Conservation (phyloP, 2,113 vertebrate genomes). For the Hypomesus transpacificus region DNA sequence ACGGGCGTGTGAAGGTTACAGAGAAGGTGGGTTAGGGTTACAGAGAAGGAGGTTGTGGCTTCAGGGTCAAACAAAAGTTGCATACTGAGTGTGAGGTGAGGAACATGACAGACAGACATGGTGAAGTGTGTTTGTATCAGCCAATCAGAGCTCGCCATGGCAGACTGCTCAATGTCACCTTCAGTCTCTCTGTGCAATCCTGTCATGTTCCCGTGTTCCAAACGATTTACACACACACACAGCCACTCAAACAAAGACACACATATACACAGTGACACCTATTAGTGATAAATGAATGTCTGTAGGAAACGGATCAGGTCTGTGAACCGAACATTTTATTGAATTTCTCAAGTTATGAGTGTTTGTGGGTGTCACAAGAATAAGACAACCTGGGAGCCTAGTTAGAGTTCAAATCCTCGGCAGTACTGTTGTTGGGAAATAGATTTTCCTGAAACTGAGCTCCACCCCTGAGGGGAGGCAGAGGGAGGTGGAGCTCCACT, state of each 20-base stretch:
- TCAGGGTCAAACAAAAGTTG: background rate
- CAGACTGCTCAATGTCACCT: constrained; percentile 68
- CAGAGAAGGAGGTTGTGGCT: background rate
- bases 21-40: background rate
- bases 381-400: too few species aligned
- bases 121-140: constrained; percentile 3
- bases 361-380: too few species aligned
- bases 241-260: background rate
- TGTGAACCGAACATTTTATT: too few species aligned
- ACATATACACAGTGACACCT: background rate
- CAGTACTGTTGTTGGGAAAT: too few species aligned
- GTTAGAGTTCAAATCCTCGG: too few species aligned
- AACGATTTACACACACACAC: background rate
- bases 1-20: background rate
- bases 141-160: constrained; percentile 47
- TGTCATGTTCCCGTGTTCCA: constrained; percentile 24
- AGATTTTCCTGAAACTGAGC: too few species aligned
- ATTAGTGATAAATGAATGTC: too few species aligned
- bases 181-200: constrained; percentile 27
- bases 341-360: too few species aligned
- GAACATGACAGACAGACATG: background rate
- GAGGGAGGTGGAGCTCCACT: too few species aligned
- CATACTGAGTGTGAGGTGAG: background rate
- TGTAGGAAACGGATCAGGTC: too few species aligned
- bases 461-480: too few species aligned